phyloP scores from a whole-genome alignment of 1,140 invertebrate genomes.

The Leptopilina boulardi region DNA sequence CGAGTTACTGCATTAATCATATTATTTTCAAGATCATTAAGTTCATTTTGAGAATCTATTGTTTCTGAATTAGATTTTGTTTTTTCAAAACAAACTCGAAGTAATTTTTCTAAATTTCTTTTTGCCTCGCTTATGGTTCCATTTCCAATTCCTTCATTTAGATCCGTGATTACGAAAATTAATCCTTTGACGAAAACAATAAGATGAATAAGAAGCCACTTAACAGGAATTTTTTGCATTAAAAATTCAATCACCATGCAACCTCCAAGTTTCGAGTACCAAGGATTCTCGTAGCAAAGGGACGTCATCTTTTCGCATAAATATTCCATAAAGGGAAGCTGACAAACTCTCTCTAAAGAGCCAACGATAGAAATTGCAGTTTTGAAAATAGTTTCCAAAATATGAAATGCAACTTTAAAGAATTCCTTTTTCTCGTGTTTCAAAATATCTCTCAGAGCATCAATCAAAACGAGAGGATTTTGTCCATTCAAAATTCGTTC shows the following conservation, averaged over 20 bases:
- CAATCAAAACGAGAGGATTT: constrained; percentile 94
- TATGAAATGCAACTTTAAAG: constrained; percentile 93
- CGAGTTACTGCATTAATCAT: constrained; percentile 93
- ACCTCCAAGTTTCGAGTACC: constrained; percentile 98
- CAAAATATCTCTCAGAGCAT: constrained; percentile 94
- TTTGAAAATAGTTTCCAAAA: constrained; percentile 92
- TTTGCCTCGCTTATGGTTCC: constrained; percentile 97
- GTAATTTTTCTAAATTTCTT: constrained; percentile 91
- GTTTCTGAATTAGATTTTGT: constrained; percentile 77
- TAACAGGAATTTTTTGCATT: constrained; percentile 92
- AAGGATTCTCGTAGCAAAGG: constrained; percentile 97
- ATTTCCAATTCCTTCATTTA: constrained; percentile 95
- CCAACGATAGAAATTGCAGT: constrained; percentile 92
- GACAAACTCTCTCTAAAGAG: constrained; percentile 92
- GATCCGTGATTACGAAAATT: constrained; percentile 98
- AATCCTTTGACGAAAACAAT: constrained; percentile 95
- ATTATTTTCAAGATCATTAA: constrained; percentile 87
- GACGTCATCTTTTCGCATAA: constrained; percentile 96
- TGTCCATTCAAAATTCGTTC: constrained; percentile 79
- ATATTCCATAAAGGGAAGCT: constrained; percentile 95
- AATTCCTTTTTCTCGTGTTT: constrained; percentile 98
- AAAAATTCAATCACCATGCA: constrained; percentile 96
- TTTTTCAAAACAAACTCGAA: constrained; percentile 81
- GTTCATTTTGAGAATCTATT: constrained; percentile 76
- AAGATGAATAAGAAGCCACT: constrained; percentile 95